These are phyloP conservation scores for Epizoanthus fatuus DNA, from an alignment of 92 coral and sea anemone species.

Conservation along the genomic window DNA sequence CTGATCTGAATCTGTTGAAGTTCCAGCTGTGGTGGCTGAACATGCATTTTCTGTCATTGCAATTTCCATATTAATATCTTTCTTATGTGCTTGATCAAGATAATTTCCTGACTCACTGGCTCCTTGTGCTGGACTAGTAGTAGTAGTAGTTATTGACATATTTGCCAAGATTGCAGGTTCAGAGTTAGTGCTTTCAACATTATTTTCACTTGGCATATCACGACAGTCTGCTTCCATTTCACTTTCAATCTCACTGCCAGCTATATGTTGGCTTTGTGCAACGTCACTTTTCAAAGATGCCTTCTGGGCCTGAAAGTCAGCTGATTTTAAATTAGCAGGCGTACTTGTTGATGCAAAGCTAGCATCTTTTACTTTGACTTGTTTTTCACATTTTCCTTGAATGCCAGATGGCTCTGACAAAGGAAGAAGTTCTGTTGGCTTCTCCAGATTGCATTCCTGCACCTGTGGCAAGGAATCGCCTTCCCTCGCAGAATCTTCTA, in stretches of 20 bases:
- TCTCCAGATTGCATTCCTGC: background rate
- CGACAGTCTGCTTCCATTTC: background rate
- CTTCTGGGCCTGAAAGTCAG: background rate
- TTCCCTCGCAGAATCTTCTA: background rate
- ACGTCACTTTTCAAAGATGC: background rate
- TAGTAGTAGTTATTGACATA: background rate
- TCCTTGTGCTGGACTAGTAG: background rate
- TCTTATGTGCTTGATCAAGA: background rate
- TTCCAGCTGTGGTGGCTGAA: background rate
- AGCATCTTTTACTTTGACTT: background rate
- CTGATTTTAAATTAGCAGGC: no score
- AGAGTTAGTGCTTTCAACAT: background rate
- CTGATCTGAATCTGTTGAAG: constrained; percentile 12
- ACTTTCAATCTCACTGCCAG: background rate
- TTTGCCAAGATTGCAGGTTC: constrained; percentile 2
- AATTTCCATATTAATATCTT: constrained; percentile 1
- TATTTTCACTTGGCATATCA: background rate
- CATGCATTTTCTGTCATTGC: constrained; percentile 4
- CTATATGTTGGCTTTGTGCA: background rate
- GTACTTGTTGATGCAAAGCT: background rate
- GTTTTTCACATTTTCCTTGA: background rate
- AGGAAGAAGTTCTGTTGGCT: background rate
- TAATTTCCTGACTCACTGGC: background rate
- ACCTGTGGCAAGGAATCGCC: background rate
- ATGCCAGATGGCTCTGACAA: background rate